Conservation (phyloP, 1,140 invertebrate species). For the Centruroides vittatus region DNA sequence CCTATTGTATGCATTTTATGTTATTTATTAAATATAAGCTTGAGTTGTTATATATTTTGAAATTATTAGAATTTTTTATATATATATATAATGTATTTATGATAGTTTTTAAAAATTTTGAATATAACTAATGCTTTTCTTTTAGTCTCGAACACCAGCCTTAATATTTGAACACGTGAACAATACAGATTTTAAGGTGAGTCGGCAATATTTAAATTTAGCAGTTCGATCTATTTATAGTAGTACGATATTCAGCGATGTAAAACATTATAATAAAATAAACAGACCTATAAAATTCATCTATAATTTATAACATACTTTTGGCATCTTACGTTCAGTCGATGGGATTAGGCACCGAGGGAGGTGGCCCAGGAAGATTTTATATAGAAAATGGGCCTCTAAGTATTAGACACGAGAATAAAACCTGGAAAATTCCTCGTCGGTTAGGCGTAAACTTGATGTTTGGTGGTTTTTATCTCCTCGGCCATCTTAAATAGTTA, state of each 20-base stretch:
- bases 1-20: slow-evolving; percentile 47
- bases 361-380: no score
- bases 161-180: slow-evolving; percentile 99
- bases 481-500: no score
- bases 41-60: background rate
- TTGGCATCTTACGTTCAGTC: no score
- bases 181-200: slow-evolving; percentile 92
- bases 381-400: background rate
- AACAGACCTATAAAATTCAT: no score
- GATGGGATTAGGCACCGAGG: no score
- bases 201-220: background rate
- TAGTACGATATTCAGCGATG: no score
- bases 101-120: background rate
- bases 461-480: no score
- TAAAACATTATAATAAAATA: no score
- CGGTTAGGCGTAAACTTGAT: no score
- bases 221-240: no score
- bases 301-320: no score
- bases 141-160: slow-evolving; percentile 79
- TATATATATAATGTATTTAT: no score
- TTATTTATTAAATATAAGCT: background rate
- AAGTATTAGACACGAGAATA: background rate
- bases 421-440: background rate
- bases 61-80: background rate
- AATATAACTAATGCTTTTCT: slow-evolving; percentile 9